Base-by-base conservation (phyloP, 2,797 vertebrate genomes). In the Sardinella longiceps region DNA sequence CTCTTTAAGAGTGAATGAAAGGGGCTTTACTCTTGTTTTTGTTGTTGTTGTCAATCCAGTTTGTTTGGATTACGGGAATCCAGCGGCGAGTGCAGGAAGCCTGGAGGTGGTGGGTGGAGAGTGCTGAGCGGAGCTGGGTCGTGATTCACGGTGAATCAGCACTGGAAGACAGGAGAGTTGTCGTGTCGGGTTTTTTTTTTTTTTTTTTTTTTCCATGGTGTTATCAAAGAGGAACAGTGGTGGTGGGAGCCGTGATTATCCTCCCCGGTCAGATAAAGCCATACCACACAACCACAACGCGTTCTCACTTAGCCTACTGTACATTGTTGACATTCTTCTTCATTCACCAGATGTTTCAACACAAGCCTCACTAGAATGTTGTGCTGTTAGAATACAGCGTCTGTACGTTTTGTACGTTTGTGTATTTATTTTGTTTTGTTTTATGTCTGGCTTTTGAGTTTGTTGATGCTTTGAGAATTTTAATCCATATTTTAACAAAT, bases 121-220 rank as follows among this genome's bases (percentile, higher is more conserved):
- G 10, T 2, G 25, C 5, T 2, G 9, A 60, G 6, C n/a, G 25
- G 28, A 11, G 58, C 9, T 28, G n/a, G 58, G n/a, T 11, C n/a
- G 23, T 63, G 58, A 63, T 63, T 63, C 58, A 63, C 10, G 6
- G n/a, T 63, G 58, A 63, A 63, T 63, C 58, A 63, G 58, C 58
- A 25, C 58, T 2, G 58, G 23, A 11, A 11, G 58, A 63, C 9
- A n/a, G 58, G 58, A 63, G 58, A 63, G 58, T 25, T 63, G 58
- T 63, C 7, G n/a, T 18, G 14, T 50, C 14, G 14, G 46, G n/a
- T n/a, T 2, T 43, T 43, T 43, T 43, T 43, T 43, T 43, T 43
- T 3, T n/a, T n/a, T n/a, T n/a, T n/a, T n/a, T n/a, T n/a, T 48
- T 48, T 14, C 12, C n/a, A 10, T 63, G 9, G 58, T 28, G 58